Evolutionary conservation across 2,797 vertebrate species (phyloP), one percentile per base, ranked within the genome.

Genomic region (Choloepus didactylus): DNA sequence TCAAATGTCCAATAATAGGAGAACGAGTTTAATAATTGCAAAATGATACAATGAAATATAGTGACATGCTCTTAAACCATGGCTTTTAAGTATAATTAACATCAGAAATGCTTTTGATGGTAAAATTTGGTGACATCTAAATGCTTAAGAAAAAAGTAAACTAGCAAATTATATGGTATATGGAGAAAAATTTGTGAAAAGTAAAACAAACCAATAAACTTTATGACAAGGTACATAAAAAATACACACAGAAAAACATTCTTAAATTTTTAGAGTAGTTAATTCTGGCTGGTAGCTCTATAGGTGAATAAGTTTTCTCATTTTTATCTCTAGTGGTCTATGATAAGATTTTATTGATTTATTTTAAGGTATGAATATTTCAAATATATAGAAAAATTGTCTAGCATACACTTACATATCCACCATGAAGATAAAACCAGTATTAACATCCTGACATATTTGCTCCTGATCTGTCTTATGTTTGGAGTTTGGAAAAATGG

Each of bases 401-500:
- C 46, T 18, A 73, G 25, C 8, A 35, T 60, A 21, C 1, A 44
- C 12, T 41, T 21, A 21, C 9, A 38, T 29, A 59, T 12, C 25
- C 21, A 31, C 41, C 35, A 72, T 60, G 23, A 54, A 46, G 9
- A 64, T 77, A 41, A 54, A 85, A 23, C 8, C 15, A 51, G 27
- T 16, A 35, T n/a, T 46, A 35, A 49, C 10, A 49, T 49, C 46
- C 46, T 49, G 46, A 49, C 46, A 49, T 49, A 49, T 49, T 49
- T 49, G 46, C 46, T 49, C 46, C 46, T 10, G 10, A 49, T 35
- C 35, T 35, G 35, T 49, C 46, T 7, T 10, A 10, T 49, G 6
- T 49, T 91, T 64, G 38, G 31, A 54, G 92, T 89, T 94, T 69
- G 87, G 49, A 69, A 64, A 93, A 82, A 9, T 38, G 29, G 14